Percentiles rank a stretch among this genome's conserved stretches.
These are phyloP conservation scores for Halcyon chelicuti DNA, from an alignment of 2,797 vertebrate species.

Conservation along the genomic window DNA sequence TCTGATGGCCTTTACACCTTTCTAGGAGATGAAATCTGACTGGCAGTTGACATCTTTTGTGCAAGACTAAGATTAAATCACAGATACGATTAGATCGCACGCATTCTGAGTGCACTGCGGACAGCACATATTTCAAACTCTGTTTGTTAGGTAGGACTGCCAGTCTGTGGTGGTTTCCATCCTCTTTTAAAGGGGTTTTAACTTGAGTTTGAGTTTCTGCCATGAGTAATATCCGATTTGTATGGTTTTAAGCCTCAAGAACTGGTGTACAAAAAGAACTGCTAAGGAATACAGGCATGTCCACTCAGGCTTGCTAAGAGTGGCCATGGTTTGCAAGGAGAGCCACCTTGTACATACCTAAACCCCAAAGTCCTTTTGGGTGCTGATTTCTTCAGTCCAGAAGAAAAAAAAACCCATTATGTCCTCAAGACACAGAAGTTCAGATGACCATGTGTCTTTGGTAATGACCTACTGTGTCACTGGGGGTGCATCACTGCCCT, in stretches of 20 bases:
- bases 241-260: neutral
- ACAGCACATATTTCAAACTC: neutral
- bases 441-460: neutral
- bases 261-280: neutral
- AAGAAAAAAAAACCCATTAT: neutral
- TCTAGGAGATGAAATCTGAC: neutral
- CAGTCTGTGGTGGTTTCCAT: neutral
- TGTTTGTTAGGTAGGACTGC: neutral
- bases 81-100: neutral
- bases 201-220: neutral
- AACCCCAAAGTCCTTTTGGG: neutral
- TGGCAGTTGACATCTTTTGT: neutral
- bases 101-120: fast-evolving
- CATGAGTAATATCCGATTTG: neutral
- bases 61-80: neutral
- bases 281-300: neutral
- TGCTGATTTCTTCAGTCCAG: neutral
- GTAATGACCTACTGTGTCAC: neutral
- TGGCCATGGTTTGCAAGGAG: neutral
- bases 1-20: neutral
- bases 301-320: neutral
- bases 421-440: neutral
- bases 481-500: neutral
- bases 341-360: neutral
- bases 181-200: neutral